Conservation (phyloP, 2,797 vertebrate species). For the Gallinago solitaria region DNA sequence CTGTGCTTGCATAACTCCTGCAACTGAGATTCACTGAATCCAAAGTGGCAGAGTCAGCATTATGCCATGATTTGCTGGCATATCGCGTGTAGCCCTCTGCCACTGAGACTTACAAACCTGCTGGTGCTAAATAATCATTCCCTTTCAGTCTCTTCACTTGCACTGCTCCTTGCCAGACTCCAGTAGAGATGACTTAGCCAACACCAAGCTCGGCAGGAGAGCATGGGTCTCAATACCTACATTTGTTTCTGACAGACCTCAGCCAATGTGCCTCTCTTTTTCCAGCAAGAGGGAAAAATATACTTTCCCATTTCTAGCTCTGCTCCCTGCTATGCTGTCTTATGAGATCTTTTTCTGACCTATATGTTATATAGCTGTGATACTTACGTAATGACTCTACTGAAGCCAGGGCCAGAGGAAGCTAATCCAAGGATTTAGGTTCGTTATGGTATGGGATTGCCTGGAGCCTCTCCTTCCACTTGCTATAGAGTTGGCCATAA, state of each 20-base stretch:
- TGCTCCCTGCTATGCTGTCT: constrained; percentile 12
- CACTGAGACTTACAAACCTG: neutral
- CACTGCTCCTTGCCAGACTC: neutral
- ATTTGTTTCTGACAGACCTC: constrained; percentile 29
- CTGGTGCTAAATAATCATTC: neutral
- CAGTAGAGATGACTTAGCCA: neutral
- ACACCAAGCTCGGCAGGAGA: neutral
- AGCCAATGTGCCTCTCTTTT: neutral
- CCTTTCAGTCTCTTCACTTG: neutral
- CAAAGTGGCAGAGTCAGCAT: neutral
- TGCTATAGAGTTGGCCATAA: neutral
- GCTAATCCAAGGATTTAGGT: neutral
- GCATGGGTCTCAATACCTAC: neutral
- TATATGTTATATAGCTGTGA: neutral
- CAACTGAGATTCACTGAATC: neutral
- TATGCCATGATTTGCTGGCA: neutral
- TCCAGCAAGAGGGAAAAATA: neutral
- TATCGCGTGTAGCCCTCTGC: neutral
- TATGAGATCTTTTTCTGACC: neutral
- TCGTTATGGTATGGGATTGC: fast-evolving
- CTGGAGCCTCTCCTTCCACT: neutral
- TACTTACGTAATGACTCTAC: neutral
- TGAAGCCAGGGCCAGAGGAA: neutral
- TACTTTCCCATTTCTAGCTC: neutral
- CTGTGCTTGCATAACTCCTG: neutral